Base-by-base conservation (phyloP, 1,140 invertebrate species). In the Zaprionus lachaisei region DNA sequence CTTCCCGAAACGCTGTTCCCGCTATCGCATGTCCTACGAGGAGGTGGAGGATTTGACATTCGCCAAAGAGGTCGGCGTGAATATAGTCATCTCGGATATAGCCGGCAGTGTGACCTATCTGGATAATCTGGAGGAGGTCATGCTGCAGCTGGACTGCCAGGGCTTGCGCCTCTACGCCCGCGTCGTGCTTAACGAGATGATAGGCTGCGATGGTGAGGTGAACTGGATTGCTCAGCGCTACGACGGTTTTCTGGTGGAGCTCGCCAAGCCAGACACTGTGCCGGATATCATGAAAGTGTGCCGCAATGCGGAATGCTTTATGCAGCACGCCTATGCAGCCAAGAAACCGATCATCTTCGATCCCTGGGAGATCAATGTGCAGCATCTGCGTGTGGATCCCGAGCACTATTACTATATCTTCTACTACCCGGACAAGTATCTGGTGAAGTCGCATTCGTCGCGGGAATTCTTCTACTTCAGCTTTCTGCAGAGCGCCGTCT, bases 11-110 rank as follows among this genome's bases (percentile, higher is more conserved):
- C 77, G 80, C 5, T 92, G 91, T 54, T 31, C 57, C 2, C 76
- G 71, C 0, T 83, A 64, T 61, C 67, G 58, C 4, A 20, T 92
- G 1, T 92, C 92, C 5, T 73, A 81, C 28, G 92, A 92, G 55
- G 92, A 92, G 47, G 51, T 92, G 6, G 92, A 92, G 69, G 92
- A 92, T 26, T 62, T 92, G 5, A 91, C 92, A 4, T 92, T 92
- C 51, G 79, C 80, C 20, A 79, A 78, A 2, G 90, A 91, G 47
- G 84, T 83, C 26, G 92, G 92, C 7, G 51, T 92, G 2, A 90
- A 92, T 55, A 80, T 92, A 38, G 69, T 92, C 0, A 62, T 92
- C 4, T 91, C 85, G 7, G 26, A 87, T 34, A 72, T 91, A 7
- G 31, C 72, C 1, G 92, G 92, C 26, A 82, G 72, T 7, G 26